A percentile compares a stretch with the other conserved stretches of the same genome.
Evolutionary conservation across 1,140 invertebrate species (phyloP).

Genomic region (Brachionus calyciflorus): DNA sequence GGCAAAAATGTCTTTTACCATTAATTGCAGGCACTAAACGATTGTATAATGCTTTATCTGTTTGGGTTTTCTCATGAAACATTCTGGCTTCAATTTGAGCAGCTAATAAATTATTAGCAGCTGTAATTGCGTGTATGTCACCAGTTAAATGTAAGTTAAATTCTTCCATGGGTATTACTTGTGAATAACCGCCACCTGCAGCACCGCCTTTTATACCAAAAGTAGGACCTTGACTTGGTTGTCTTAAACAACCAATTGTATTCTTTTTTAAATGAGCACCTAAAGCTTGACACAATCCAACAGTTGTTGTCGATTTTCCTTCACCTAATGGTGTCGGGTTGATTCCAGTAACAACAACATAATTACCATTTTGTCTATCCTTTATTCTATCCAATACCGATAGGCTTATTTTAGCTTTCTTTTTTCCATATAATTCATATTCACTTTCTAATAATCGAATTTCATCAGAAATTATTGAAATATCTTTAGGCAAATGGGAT

Average conservation of each 20-base stretch:
- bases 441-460: slow-evolving; percentile 78
- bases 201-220: slow-evolving; percentile 83
- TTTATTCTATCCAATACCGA: slow-evolving; percentile 74
- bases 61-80: slow-evolving; percentile 89
- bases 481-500: slow-evolving; percentile 80
- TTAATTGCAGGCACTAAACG: slow-evolving; percentile 78
- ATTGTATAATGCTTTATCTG: slow-evolving; percentile 78
- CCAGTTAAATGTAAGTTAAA: slow-evolving; percentile 98
- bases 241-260: slow-evolving; percentile 88
- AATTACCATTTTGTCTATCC: slow-evolving; percentile 75
- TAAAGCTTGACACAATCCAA: slow-evolving; percentile 89
- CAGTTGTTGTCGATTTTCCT: slow-evolving; percentile 90
- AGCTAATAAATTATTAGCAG: slow-evolving; percentile 93
- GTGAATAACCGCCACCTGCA: slow-evolving; percentile 86
- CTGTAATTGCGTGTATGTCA: slow-evolving; percentile 95
- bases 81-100: slow-evolving; percentile 82
- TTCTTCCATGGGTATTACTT: slow-evolving; percentile 99
- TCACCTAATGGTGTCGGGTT: slow-evolving; percentile 67
- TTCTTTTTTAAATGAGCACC: slow-evolving; percentile 79
- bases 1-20: slow-evolving; percentile 74
- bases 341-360: slow-evolving; percentile 83
- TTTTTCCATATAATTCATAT: slow-evolving; percentile 83
- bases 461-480: slow-evolving; percentile 67
- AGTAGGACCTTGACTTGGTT: slow-evolving; percentile 95
- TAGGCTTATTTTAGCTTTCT: slow-evolving; percentile 90